Evolutionary conservation across 2,888 invertebrate genomes (phyloP), one percentile per base, ranked within the genome.

Genomic region (Athripsodes cinereus): DNA sequence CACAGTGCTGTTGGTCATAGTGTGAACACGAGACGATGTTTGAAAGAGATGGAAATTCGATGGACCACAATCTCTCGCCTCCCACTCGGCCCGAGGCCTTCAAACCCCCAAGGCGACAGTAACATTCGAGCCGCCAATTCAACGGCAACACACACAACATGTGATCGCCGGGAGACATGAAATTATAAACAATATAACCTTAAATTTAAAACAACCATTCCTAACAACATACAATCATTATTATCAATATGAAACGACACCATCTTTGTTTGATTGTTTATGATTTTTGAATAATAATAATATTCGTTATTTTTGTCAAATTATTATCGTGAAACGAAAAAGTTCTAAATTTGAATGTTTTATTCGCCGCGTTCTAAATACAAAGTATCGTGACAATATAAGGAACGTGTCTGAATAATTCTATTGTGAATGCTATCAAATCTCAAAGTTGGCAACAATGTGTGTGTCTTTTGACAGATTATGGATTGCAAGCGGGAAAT

Each of bases 81-180:
- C 49, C 55, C 53, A 20, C 52, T 22, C 51, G 54, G 55, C 55
- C 55, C 44, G 21, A 31, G 59, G 59, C 55, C 53, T 34, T 48
- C 51, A 55, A 49, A 52, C 20, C 44, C 59, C 59, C 59, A 55
- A 21, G 59, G 59, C 59, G 59, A 59, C 59, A 59, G 59, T 59
- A 44, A 49, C 34, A 44, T 22, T 53, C 55, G 52, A 47, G 26
- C 59, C 59, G 55, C 59, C 55, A 59, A 59, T 52, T 48, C 55
- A 59, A 55, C 59, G 54, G 49, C 55, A 51, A 55, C 55, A 59
- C n/a, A n/a, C 21, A 51, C 47, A 44, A 55, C 48, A 59, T 55
- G 58, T 59, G 58, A 59, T 47, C 49, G 55, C 55, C 48, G 40
- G 46, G 34, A 54, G 51, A 54, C 49, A 58, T 52, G 18, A 53